These are phyloP conservation scores for Nycticryphes semicollaris DNA, from an alignment of 2,113 vertebrate species.

Conservation along the genomic window DNA sequence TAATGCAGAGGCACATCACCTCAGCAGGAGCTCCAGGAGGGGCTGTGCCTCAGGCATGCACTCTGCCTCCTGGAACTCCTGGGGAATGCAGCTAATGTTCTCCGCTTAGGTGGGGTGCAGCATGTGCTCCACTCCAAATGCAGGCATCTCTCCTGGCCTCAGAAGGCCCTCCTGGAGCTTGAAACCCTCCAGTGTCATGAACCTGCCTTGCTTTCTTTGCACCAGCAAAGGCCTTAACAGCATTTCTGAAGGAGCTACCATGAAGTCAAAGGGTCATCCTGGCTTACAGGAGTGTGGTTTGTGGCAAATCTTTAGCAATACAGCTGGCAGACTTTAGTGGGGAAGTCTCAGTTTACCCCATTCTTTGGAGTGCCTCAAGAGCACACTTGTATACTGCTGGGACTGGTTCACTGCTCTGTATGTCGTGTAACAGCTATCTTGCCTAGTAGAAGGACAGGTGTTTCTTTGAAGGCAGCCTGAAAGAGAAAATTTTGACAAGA, in stretches of 20 bases:
- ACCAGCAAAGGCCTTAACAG: background rate
- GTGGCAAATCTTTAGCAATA: background rate
- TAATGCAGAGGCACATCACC: background rate
- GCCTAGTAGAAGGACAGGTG: background rate
- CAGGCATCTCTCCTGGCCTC: background rate
- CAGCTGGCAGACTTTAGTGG: background rate
- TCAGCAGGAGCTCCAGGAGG: background rate
- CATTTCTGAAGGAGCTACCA: background rate
- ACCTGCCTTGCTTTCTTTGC: fast-evolving
- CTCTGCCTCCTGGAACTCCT: conserved; percentile 2
- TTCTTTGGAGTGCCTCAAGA: background rate
- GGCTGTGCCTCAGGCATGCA: conserved; percentile 2
- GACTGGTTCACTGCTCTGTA: background rate
- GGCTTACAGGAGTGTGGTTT: background rate
- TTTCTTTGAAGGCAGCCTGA: background rate
- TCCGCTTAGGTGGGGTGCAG: background rate
- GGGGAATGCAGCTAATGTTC: background rate
- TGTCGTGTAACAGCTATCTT: fast-evolving
- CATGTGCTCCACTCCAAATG: background rate
- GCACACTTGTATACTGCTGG: background rate
- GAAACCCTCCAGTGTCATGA: background rate
- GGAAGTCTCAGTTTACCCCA: background rate
- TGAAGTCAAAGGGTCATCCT: background rate
- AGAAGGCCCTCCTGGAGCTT: background rate
- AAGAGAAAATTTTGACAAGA: background rate